phyloP scores from a whole-genome alignment of 2,797 vertebrate genomes.

The Gymnothorax javanicus region DNA sequence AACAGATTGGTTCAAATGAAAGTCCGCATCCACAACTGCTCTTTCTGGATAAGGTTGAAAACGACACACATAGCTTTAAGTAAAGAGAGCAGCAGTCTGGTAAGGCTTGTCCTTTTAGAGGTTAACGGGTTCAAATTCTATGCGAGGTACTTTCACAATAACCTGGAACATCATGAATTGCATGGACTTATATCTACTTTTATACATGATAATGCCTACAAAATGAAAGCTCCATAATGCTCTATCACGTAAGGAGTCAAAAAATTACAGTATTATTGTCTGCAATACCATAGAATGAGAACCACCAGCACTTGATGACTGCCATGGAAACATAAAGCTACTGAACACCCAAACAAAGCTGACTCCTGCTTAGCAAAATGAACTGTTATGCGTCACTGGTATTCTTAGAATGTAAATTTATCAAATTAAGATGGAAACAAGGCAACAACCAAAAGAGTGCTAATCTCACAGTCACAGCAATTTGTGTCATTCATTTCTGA shows the following conservation, averaged over 20 bases:
- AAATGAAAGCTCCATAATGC: background rate
- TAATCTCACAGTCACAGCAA: background rate
- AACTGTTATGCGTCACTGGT: conserved; percentile 64
- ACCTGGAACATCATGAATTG: background rate
- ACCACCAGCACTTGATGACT: background rate
- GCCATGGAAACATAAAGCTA: conserved; percentile 36
- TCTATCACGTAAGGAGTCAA: background rate
- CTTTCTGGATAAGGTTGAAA: no score
- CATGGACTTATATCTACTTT: background rate
- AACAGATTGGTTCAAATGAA: no score
- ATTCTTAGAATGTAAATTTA: conserved; percentile 58
- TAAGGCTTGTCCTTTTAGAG: background rate
- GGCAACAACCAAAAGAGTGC: conserved; percentile 40
- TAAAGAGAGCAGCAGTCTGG: background rate
- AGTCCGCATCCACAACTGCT: no score
- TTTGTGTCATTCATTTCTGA: background rate
- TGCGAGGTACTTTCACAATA: background rate
- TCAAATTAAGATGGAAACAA: conserved; percentile 53
- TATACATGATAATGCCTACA: background rate
- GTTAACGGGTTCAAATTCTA: background rate
- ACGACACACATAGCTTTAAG: background rate
- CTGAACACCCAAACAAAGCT: conserved; percentile 58
- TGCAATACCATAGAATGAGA: background rate
- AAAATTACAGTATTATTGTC: background rate
- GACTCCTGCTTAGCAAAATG: conserved; percentile 59